These are phyloP conservation scores for Callopanchax toddi DNA, from an alignment of 2,113 vertebrate genomes.

Conservation along the genomic window DNA sequence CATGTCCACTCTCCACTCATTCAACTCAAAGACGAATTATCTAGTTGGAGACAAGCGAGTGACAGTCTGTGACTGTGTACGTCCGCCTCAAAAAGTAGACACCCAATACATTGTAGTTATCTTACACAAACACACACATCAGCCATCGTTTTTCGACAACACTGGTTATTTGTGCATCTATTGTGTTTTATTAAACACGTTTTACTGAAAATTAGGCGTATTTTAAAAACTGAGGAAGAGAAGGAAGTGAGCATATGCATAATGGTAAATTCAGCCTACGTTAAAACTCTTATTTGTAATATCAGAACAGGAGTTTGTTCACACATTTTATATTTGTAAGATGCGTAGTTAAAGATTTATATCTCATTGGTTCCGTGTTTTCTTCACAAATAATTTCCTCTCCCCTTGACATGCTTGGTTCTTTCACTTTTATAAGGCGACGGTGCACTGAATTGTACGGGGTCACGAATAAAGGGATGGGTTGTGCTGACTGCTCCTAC, in stretches of 20 bases:
- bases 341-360: background rate
- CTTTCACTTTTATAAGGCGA: background rate
- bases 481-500: background rate
- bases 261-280: background rate
- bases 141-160: background rate
- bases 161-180: background rate
- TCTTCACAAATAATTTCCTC: slow-evolving; percentile 36
- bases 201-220: background rate
- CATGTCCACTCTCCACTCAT: slow-evolving; percentile 79
- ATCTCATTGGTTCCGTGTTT: slow-evolving; percentile 48
- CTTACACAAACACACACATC: background rate
- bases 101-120: slow-evolving; percentile 6
- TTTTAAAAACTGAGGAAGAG: background rate
- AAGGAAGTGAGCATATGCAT: background rate
- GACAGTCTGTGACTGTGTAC: slow-evolving; percentile 38
- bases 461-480: background rate
- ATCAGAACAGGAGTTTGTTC: background rate
- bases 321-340: background rate
- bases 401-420: slow-evolving; percentile 30
- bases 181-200: no score
- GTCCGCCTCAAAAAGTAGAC: slow-evolving; percentile 80
- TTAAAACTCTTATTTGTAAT: background rate
- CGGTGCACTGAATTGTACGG: background rate
- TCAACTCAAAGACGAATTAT: slow-evolving; percentile 79
- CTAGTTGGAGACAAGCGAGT: slow-evolving; percentile 66